phyloP scores from a whole-genome alignment of 2,113 vertebrate genomes.

The Anhinga anhinga region DNA sequence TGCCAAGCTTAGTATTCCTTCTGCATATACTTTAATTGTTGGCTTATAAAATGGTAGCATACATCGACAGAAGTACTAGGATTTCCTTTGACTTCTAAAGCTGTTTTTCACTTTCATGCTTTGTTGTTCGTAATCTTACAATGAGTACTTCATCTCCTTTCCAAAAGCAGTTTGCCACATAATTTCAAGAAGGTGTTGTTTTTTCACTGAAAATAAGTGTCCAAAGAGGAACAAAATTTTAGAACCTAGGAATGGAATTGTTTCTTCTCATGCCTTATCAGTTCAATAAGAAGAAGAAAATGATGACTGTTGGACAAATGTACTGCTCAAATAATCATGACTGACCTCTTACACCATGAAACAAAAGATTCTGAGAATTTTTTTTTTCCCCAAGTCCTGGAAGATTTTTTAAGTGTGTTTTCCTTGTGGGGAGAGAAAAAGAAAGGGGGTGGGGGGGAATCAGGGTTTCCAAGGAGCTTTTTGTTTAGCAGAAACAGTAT shows the following conservation, averaged over 20 bases:
- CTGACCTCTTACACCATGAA: conserved; percentile 11
- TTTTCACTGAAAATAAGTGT: conserved; percentile 32
- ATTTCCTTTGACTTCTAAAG: not conserved
- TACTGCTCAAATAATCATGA: not conserved
- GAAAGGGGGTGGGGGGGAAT: not conserved
- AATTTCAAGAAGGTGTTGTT: not conserved
- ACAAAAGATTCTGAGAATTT: not conserved
- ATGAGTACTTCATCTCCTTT: not conserved
- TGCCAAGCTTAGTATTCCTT: not conserved
- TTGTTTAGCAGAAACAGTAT: conserved; percentile 2
- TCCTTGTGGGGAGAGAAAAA: not conserved
- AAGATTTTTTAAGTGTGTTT: not conserved
- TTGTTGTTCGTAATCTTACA: not conserved
- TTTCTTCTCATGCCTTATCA: not conserved
- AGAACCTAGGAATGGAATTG: conserved; percentile 25
- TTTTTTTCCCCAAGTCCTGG: not conserved
- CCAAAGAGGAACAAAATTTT: conserved; percentile 35
- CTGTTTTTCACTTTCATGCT: not conserved
- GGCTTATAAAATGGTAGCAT: not conserved
- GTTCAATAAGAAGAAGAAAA: conserved; percentile 51
- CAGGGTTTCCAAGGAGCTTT: not conserved
- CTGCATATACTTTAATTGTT: not conserved
- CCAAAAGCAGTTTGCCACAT: not conserved
- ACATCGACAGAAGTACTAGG: not conserved
- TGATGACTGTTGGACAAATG: not conserved